These are phyloP conservation scores for Neoarius graeffei DNA, from an alignment of 2,113 vertebrate genomes.

Conservation along the genomic window DNA sequence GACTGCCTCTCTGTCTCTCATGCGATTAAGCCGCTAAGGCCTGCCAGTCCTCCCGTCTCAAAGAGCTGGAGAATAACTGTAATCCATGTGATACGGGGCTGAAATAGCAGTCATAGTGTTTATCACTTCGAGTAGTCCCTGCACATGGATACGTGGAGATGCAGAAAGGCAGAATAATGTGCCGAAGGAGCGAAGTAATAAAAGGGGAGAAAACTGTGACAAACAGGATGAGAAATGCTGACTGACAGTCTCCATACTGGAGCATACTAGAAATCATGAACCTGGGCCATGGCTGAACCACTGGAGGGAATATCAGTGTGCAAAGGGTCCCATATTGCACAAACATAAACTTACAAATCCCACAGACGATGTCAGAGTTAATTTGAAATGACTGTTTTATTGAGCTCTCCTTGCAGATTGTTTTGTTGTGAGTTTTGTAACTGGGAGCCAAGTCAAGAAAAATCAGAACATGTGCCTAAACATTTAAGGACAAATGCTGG, in stretches of 20 bases:
- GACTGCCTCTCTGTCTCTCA: constrained; percentile 42
- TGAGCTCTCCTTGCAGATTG: background rate
- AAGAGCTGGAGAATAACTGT: constrained; percentile 37
- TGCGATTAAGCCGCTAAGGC: constrained; percentile 44
- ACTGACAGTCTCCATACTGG: constrained; percentile 47
- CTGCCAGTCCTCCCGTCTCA: constrained; percentile 7
- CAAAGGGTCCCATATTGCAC: constrained; percentile 28
- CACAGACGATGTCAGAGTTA: constrained; percentile 12
- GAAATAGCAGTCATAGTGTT: constrained; percentile 49
- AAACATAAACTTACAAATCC: constrained; percentile 26
- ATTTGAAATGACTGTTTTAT: constrained; percentile 36
- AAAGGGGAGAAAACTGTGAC: constrained; percentile 43
- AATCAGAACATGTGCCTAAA: constrained; percentile 11
- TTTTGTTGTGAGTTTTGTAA: constrained; percentile 30
- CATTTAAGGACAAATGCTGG: constrained; percentile 26
- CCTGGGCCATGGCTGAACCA: constrained; percentile 4
- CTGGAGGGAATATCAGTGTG: background rate
- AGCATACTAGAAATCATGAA: constrained; percentile 21
- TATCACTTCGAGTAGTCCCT: constrained; percentile 50
- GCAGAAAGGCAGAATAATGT: constrained; percentile 35
- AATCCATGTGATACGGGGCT: constrained; percentile 50
- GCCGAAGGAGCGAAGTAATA: constrained; percentile 26
- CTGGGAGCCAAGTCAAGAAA: constrained; percentile 24
- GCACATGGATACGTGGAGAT: constrained; percentile 26
- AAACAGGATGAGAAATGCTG: constrained; percentile 52